Evolutionary conservation across 2,797 vertebrate genomes (phyloP).

Genomic region (Chiloscyllium punctatum): DNA sequence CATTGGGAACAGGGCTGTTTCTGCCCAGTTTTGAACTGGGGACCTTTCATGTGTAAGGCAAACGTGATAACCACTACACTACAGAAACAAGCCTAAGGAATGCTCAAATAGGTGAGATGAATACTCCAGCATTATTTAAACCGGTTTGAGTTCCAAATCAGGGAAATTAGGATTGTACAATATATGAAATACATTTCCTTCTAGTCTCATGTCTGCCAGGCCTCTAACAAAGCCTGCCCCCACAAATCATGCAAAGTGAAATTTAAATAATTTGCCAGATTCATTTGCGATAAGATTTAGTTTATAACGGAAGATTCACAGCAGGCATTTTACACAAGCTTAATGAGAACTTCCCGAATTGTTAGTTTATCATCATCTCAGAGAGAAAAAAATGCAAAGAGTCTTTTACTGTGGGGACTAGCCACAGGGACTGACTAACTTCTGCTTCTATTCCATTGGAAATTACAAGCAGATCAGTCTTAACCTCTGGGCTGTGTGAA

Average conservation of each 20-base stretch:
- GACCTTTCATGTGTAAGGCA: no score
- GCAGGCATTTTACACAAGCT: background rate
- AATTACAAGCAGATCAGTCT: background rate
- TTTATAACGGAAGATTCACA: background rate
- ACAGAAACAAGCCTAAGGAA: background rate
- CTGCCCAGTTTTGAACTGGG: no score
- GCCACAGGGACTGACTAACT: background rate
- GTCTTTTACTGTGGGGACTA: background rate
- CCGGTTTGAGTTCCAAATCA: background rate
- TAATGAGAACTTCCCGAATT: background rate
- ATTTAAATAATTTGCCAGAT: background rate
- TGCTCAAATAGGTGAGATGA: background rate
- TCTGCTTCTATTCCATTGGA: background rate
- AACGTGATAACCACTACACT: no score
- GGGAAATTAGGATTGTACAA: background rate
- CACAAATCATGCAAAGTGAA: background rate
- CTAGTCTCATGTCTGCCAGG: background rate
- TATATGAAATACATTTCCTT: background rate
- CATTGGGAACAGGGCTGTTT: no score
- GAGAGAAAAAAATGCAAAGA: background rate
- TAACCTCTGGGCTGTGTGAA: background rate
- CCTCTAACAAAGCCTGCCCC: background rate
- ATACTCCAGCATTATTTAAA: background rate
- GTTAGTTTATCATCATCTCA: background rate
- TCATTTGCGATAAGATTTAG: background rate